Base-by-base conservation (phyloP, 2,888 invertebrate genomes). In the Yponomeuta plumbellus region DNA sequence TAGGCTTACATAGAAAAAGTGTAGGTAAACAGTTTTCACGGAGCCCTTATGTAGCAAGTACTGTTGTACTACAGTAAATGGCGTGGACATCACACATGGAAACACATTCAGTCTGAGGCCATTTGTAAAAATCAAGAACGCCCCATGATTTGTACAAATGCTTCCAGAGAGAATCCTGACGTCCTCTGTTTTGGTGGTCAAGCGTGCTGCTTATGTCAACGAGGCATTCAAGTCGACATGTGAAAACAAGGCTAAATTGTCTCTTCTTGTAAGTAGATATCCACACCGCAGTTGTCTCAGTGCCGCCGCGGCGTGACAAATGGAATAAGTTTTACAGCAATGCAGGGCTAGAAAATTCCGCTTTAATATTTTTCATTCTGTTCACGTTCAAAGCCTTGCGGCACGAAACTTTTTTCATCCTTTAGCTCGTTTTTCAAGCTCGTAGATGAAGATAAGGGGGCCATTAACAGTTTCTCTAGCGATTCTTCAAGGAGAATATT, bases 291-390 rank as follows among this genome's bases (percentile, higher is more conserved):
- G 34, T 52, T 62, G 62, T 62, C 62, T 52, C 34, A 6, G n/a
- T 62, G 62, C 39, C 20, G 62, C 34, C 20, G 20, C 39, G 62
- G 26, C 20, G 62, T 20, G 59, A 62, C 62, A 62, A 62, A 62
- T 62, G 62, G 62, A 62, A 62, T 62, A 62, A 62, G 62, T 62
- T 62, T 62, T 62, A 34, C 62, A 62, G 62, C 62, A 62, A 62
- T 62, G 62, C 62, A 62, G 62, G 23, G 62, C 34, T n/a, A 62
- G 17, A 34, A 62, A 34, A 20, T 34, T 62, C 26, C 26, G 20
- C 34, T 62, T 62, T 34, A 39, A 62, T 62, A 62, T 62, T 62
- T 62, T 39, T 39, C 39, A n/a, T 62, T 62, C 34, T 20, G 20
- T 62, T 62, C 62, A 59, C 62, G 39, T 62, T 59, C 23, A 39